Evolutionary conservation across 2,797 vertebrate species (phyloP), one percentile per base, ranked within the genome.

Genomic region (Hafferia zeledoni): DNA sequence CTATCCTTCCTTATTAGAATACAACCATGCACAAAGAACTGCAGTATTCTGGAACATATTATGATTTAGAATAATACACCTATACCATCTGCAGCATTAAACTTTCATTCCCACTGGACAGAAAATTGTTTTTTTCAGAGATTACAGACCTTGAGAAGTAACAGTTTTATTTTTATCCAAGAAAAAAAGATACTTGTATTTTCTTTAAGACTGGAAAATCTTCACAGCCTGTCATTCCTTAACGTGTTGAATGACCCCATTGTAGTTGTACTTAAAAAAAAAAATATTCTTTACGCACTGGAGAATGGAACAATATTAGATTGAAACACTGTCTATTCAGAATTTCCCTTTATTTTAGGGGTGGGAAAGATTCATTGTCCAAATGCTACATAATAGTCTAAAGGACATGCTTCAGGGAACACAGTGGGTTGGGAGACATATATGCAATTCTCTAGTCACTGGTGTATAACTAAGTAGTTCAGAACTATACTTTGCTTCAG

Each of bases 401-500:
- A 94, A 93, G 95, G 97, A 97, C 98, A 97, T 97, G 97, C 96
- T 98, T 98, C 90, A 97, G 95, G 86, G 96, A 98, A 95, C 97
- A 98, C 93, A 97, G 96, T 78, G 85, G 80, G 65, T 44, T 93
- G 80, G 83, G 97, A 96, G 95, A 96, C 83, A 69, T 64, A 91
- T 92, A 37, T 93, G 88, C 96, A 96, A 83, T 50, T 98, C 97
- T 96, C 95, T 98, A 97, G 96, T 96, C 97, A 94, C 94, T 97
- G 96, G 97, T 97, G 98, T 97, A 98, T 98, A 97, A 97, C 97
- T 91, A 98, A 98, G 95, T 88, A 97, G 97, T 94, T 97, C 95
- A 97, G 97, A 98, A 94, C 97, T 97, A 95, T 94, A 93, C 96
- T 84, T 98, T 97, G 88, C 89, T 96, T 94, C 59, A 91, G 91